Evolutionary conservation across 2,888 invertebrate species (phyloP).

Genomic region (Melanostoma mellinum): DNA sequence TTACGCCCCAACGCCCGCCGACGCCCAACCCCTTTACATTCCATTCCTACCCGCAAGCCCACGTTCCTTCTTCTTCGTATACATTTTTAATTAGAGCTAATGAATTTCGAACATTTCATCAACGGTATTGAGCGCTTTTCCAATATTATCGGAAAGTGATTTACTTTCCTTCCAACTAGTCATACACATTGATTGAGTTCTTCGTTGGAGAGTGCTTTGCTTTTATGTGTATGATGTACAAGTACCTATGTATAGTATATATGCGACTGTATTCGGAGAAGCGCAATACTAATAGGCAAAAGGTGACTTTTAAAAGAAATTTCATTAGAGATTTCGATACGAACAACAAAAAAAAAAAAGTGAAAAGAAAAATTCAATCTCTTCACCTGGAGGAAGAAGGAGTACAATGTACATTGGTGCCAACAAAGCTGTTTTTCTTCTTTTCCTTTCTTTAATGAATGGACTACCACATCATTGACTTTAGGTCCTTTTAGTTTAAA

Average conservation of each 20-base stretch:
- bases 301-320: constrained; percentile 50
- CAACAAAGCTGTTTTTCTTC: constrained; percentile 27
- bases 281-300: constrained; percentile 49
- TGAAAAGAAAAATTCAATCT: constrained; percentile 13
- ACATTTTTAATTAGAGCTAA: constrained; percentile 72
- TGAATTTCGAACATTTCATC: constrained; percentile 71
- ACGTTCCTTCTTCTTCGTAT: constrained; percentile 51
- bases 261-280: constrained; percentile 4
- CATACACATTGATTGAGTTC: constrained; percentile 53
- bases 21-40: neutral
- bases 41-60: neutral
- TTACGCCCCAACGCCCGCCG: neutral
- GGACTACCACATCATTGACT: constrained; percentile 23
- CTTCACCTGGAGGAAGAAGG: constrained; percentile 23
- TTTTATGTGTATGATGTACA: neutral
- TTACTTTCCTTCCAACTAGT: constrained; percentile 61
- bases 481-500: constrained; percentile 18
- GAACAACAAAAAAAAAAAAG: constrained; percentile 29
- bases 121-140: constrained; percentile 65
- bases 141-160: constrained; percentile 70
- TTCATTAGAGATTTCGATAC: constrained; percentile 52
- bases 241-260: neutral
- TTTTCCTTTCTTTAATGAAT: constrained; percentile 28
- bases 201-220: constrained; percentile 32
- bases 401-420: constrained; percentile 56